Percentiles rank a stretch among this genome's conserved stretches.
Conservation (phyloP, 2,113 vertebrate species). For the Eonycteris spelaea region DNA sequence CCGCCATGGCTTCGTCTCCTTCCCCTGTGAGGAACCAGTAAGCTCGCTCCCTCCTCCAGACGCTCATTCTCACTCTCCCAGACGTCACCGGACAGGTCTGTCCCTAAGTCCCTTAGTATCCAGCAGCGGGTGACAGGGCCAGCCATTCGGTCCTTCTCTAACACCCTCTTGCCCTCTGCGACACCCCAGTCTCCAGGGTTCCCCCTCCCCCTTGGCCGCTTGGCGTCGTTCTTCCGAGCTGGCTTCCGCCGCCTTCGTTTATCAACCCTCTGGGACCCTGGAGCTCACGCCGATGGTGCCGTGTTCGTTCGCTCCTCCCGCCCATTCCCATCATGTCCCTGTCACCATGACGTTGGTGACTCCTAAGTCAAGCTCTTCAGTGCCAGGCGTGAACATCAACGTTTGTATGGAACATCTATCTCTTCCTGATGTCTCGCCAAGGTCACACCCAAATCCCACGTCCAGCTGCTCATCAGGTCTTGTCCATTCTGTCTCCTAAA, state of each 20-base stretch:
- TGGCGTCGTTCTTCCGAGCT: not conserved
- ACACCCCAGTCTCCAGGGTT: not conserved
- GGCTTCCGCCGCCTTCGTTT: not conserved
- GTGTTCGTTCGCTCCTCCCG: not conserved
- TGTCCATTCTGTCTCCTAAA: not conserved
- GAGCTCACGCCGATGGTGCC: rapidly evolving
- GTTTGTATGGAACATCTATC: not conserved
- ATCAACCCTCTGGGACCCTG: no score
- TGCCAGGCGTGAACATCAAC: rapidly evolving
- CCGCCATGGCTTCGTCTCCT: rapidly evolving
- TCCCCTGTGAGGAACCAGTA: rapidly evolving
- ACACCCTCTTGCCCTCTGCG: not conserved
- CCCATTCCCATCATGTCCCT: not conserved
- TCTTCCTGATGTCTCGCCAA: rapidly evolving
- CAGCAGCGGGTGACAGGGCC: not conserved
- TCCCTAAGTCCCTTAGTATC: not conserved
- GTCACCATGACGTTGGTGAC: rapidly evolving
- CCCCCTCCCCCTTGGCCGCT: rapidly evolving
- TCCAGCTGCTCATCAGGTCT: rapidly evolving
- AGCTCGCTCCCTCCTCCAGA: not conserved
- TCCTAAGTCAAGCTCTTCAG: no score
- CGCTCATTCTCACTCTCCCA: not conserved
- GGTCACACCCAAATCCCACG: rapidly evolving
- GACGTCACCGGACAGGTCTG: no score
- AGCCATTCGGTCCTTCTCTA: not conserved